Conservation (phyloP, 2,113 vertebrate species). For the Cercopithecus mona region DNA sequence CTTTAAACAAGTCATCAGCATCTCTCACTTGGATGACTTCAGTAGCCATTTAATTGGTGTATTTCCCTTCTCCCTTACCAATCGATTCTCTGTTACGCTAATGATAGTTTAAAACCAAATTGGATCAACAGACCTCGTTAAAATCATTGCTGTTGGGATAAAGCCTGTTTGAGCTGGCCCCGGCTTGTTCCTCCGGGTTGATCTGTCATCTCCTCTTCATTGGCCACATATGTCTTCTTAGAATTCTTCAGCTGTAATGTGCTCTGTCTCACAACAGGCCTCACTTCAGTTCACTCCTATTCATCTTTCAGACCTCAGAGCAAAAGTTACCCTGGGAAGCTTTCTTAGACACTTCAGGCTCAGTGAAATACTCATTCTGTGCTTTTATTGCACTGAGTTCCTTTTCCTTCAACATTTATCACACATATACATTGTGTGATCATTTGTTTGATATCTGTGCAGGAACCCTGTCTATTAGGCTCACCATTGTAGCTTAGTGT, state of each 20-base stretch:
- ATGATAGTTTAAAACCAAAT: neutral
- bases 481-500: too few relatives aligned
- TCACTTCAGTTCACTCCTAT: neutral
- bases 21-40: neutral
- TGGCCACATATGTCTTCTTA: neutral
- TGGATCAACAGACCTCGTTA: neutral
- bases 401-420: neutral
- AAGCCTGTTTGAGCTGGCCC: neutral
- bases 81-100: neutral
- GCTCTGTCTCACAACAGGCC: neutral
- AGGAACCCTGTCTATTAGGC: neutral
- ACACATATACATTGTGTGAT: neutral
- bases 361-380: neutral
- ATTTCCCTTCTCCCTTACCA: neutral
- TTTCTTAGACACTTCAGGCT: neutral
- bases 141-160: neutral
- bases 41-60: neutral
- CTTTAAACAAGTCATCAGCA: neutral
- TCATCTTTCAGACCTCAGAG: neutral
- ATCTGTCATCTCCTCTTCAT: neutral
- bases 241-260: neutral
- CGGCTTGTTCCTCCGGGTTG: neutral
- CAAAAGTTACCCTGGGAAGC: neutral
- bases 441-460: neutral
- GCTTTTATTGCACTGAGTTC: neutral